These are phyloP conservation scores for Heliconius eleuchia DNA, from an alignment of 1,140 invertebrate species.

Conservation along the genomic window DNA sequence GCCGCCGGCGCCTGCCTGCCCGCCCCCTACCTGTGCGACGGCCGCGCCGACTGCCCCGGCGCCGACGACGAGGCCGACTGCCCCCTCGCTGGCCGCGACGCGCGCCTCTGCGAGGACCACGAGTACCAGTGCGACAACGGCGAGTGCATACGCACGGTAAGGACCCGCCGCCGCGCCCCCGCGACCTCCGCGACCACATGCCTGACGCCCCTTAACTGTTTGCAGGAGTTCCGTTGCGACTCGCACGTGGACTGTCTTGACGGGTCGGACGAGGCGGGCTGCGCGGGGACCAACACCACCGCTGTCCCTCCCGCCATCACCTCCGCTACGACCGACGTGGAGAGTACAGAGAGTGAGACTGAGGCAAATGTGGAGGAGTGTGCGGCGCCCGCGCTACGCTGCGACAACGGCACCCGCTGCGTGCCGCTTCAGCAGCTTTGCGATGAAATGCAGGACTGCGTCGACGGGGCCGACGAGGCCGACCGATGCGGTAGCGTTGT, in stretches of 20 bases:
- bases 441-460: slow-evolving; percentile 86
- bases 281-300: slow-evolving; percentile 43
- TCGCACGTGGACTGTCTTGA: slow-evolving; percentile 86
- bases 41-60: slow-evolving; percentile 84
- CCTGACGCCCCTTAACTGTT: slow-evolving; percentile 49
- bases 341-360: not conserved
- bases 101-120: slow-evolving; percentile 71
- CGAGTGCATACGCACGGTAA: slow-evolving; percentile 82
- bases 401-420: slow-evolving; percentile 86
- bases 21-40: slow-evolving; percentile 85
- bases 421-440: slow-evolving; percentile 85
- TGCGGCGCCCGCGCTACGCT: slow-evolving; percentile 83
- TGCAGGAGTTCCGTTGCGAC: slow-evolving; percentile 83
- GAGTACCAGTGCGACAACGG: slow-evolving; percentile 51
- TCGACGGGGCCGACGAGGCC: slow-evolving; percentile 91
- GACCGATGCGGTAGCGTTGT: slow-evolving; percentile 84
- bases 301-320: slow-evolving; percentile 38
- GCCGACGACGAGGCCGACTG: slow-evolving; percentile 82
- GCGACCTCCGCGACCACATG: not conserved
- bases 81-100: slow-evolving; percentile 48
- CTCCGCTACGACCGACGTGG: slow-evolving; percentile 38
- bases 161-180: slow-evolving; percentile 36
- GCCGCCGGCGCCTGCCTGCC: slow-evolving; percentile 83
- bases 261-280: slow-evolving; percentile 85
- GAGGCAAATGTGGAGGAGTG: slow-evolving; percentile 67